Evolutionary conservation across 2,113 vertebrate species (phyloP).

Genomic region (Anoura caudifer): DNA sequence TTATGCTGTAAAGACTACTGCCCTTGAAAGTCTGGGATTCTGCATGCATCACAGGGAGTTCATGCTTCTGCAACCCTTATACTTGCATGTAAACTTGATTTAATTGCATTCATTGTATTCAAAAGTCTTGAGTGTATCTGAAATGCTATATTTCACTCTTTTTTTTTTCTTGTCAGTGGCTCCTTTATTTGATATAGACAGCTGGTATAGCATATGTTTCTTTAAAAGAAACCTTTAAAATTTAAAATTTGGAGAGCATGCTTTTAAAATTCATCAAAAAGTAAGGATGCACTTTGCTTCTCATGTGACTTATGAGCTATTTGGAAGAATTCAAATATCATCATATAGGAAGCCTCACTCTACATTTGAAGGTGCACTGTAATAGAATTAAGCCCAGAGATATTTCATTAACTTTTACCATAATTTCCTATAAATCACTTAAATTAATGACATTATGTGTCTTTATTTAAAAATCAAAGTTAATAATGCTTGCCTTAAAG

Average conservation of each 20-base stretch:
- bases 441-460: background rate
- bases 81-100: constrained; percentile 1
- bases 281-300: constrained; percentile 26
- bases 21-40: background rate
- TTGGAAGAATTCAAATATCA: background rate
- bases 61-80: background rate
- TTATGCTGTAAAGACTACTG: background rate
- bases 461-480: background rate
- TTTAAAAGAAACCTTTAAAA: constrained; percentile 70
- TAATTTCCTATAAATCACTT: background rate
- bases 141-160: constrained; percentile 62
- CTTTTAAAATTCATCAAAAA: constrained; percentile 41
- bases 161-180: constrained; percentile 45
- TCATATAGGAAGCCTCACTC: background rate
- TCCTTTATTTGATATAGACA: constrained; percentile 69
- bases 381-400: background rate
- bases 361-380: background rate
- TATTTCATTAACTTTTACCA: background rate
- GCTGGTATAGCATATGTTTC: constrained; percentile 72
- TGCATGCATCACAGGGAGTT: background rate
- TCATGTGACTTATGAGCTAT: background rate
- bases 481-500: background rate
- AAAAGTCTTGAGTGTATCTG: background rate
- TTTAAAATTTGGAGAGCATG: constrained; percentile 57
- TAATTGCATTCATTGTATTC: constrained; percentile 40